A percentile compares a stretch with the other conserved stretches of the same genome.
Conservation (phyloP, 2,113 vertebrate species). For the Macroglossus sobrinus region DNA sequence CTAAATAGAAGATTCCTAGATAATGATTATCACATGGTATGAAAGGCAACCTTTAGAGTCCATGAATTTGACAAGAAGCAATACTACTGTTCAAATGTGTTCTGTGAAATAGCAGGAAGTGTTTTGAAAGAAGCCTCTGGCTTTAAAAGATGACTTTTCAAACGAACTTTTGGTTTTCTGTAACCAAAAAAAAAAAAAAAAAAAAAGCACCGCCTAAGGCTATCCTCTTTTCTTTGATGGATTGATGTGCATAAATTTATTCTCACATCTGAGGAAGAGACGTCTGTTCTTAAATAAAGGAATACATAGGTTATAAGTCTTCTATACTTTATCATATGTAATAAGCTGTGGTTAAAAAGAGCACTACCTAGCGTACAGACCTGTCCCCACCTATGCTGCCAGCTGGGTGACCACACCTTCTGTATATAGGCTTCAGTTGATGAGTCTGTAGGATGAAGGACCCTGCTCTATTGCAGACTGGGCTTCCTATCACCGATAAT, state of each 20-base stretch:
- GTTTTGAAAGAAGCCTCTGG: slow-evolving; percentile 43
- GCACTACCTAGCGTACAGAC: background rate
- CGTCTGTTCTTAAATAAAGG: background rate
- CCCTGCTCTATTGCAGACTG: background rate
- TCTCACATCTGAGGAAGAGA: background rate
- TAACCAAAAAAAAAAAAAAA: background rate
- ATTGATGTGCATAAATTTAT: background rate
- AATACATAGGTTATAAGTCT: background rate
- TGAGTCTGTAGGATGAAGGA: background rate
- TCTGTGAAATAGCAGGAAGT: slow-evolving; percentile 56
- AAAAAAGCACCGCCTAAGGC: background rate
- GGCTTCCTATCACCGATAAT: background rate
- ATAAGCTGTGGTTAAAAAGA: background rate
- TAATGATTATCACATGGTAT: slow-evolving; percentile 69
- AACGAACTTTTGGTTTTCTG: slow-evolving; percentile 54
- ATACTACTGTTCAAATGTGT: background rate
- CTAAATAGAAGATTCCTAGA: slow-evolving; percentile 22
- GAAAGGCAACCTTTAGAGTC: slow-evolving; percentile 4
- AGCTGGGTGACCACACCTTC: background rate
- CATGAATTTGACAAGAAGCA: background rate
- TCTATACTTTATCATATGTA: background rate
- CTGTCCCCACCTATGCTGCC: too few relatives aligned
- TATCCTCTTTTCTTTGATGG: background rate
- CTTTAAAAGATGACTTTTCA: slow-evolving; percentile 45
- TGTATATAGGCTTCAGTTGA: background rate